Percentiles rank a stretch among this genome's conserved stretches.
These are phyloP conservation scores for Heliothis peltigera DNA, from an alignment of 2,888 invertebrate genomes.

Conservation along the genomic window DNA sequence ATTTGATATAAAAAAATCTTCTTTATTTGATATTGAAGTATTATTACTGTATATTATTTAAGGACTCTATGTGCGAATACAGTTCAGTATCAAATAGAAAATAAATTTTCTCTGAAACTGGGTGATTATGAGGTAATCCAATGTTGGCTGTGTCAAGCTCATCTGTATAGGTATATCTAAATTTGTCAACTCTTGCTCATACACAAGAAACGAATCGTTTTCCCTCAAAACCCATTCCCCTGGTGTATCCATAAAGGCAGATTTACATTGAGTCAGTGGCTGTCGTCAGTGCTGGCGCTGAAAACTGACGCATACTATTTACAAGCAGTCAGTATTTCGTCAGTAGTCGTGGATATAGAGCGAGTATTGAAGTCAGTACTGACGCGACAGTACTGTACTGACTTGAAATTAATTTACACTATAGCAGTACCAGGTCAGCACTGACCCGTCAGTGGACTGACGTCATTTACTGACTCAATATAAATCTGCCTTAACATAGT, in stretches of 20 bases:
- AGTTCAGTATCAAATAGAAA: constrained; percentile 1
- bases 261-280: too few relatives aligned
- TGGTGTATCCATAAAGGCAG: not conserved
- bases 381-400: too few relatives aligned
- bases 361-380: too few relatives aligned
- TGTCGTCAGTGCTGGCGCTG: too few relatives aligned
- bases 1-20: constrained; percentile 31
- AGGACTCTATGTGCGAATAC: constrained; percentile 29
- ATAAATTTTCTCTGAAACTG: not conserved
- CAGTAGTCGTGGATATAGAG: too few relatives aligned
- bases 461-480: too few relatives aligned
- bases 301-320: too few relatives aligned
- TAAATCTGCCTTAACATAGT: constrained; percentile 24
- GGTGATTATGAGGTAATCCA: not conserved
- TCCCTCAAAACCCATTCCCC: not conserved
- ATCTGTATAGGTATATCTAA: not conserved
- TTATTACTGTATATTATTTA: constrained; percentile 47
- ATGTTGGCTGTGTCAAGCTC: constrained; percentile 17
- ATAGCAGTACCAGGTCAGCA: too few relatives aligned
- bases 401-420: too few relatives aligned
- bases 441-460: too few relatives aligned
- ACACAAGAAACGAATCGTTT: too few relatives aligned
- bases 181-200: not conserved
- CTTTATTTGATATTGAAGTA: constrained; percentile 34
- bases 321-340: too few relatives aligned